Evolutionary conservation across 2,797 vertebrate species (phyloP).

Genomic region (Buphagus erythrorhynchus): DNA sequence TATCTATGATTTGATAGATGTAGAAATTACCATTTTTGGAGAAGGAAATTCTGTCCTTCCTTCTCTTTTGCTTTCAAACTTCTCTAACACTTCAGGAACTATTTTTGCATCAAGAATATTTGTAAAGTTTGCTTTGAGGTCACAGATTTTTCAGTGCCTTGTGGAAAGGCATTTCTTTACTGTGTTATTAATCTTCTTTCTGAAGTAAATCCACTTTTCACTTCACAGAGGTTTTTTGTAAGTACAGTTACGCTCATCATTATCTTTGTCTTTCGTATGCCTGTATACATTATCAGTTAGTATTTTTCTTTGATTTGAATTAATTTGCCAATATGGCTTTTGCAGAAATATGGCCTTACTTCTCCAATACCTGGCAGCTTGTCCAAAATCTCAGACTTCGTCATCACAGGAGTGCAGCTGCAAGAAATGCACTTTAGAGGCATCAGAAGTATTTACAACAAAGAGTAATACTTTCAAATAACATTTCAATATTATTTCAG

Average conservation of each 20-base stretch:
- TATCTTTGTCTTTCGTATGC: neutral
- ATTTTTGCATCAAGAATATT: neutral
- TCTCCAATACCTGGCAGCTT: neutral
- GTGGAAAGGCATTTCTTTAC: neutral
- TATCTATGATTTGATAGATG: neutral
- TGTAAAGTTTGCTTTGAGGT: neutral
- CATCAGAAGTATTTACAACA: neutral
- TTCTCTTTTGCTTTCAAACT: neutral
- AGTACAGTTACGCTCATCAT: neutral
- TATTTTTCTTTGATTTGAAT: neutral
- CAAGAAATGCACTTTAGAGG: neutral
- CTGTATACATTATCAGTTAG: neutral
- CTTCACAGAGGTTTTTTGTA: neutral
- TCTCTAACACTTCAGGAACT: neutral
- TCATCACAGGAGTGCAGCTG: neutral
- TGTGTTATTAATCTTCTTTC: neutral
- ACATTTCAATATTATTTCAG: neutral
- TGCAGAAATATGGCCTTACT: neutral
- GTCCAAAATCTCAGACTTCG: neutral
- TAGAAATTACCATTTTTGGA: neutral
- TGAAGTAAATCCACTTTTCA: neutral
- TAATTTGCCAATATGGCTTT: neutral
- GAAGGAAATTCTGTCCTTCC: neutral
- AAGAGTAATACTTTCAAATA: neutral
- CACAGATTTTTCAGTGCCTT: neutral